Conservation (phyloP, 2,797 vertebrate species). For the Sphaeramia orbicularis region DNA sequence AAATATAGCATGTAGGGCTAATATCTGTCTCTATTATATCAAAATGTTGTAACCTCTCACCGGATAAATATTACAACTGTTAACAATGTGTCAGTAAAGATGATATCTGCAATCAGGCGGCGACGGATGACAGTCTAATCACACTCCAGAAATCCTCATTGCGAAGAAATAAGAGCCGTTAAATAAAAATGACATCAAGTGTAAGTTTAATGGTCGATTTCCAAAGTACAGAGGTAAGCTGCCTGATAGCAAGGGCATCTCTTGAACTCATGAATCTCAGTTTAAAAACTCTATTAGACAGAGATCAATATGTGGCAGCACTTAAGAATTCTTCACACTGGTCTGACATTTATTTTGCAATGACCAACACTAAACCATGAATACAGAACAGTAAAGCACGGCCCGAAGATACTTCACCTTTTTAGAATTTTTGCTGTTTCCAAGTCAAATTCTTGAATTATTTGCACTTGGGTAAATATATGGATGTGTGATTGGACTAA, state of each 20-base stretch:
- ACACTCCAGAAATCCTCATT: not conserved
- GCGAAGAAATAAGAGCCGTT: conserved; percentile 15
- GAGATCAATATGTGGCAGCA: conserved; percentile 76
- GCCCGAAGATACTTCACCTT: conserved; percentile 19
- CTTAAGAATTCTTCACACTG: conserved; percentile 74
- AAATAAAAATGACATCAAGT: conserved; percentile 31
- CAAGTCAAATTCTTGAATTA: conserved; percentile 11
- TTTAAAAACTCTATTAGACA: conserved; percentile 72
- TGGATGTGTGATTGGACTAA: conserved; percentile 8
- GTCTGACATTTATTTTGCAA: conserved; percentile 79
- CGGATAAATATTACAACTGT: conserved; percentile 31
- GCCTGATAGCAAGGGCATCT: conserved; percentile 43
- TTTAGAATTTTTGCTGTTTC: conserved; percentile 6
- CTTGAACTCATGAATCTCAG: conserved; percentile 48
- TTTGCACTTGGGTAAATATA: conserved; percentile 5
- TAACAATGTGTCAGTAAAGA: conserved; percentile 35
- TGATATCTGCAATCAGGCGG: conserved; percentile 29
- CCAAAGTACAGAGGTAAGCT: conserved; percentile 37
- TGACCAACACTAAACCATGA: conserved; percentile 42
- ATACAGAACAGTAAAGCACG: conserved; percentile 58
- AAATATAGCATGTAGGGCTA: conserved; percentile 35
- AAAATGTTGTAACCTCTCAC: conserved; percentile 28
- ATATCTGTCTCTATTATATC: conserved; percentile 24
- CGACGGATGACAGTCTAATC: conserved; percentile 39
- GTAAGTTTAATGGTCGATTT: conserved; percentile 35